phyloP scores from a whole-genome alignment of 2,797 vertebrate genomes.

The Scolopax rusticola region DNA sequence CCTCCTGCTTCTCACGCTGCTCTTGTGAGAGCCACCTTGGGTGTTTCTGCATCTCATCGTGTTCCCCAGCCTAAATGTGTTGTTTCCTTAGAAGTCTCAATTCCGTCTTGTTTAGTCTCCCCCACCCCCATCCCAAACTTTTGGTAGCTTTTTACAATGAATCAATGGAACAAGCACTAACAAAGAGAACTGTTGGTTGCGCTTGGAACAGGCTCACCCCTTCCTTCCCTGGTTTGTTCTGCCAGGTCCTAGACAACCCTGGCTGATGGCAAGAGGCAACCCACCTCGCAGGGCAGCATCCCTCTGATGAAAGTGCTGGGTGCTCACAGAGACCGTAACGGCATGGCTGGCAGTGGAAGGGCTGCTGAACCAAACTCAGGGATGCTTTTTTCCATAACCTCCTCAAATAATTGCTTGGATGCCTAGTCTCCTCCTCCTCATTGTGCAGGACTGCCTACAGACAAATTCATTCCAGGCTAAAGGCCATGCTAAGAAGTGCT shows the following conservation, averaged over 20 bases:
- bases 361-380: not conserved
- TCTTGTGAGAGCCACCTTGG: not conserved
- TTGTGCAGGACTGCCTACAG: not conserved
- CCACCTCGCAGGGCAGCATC: not conserved
- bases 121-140: not conserved
- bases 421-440: not conserved
- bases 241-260: not conserved
- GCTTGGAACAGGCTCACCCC: not conserved
- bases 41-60: not conserved
- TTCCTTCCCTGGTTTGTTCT: not conserved
- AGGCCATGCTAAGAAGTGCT: not conserved
- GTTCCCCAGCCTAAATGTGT: not conserved
- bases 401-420: not conserved
- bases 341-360: not conserved
- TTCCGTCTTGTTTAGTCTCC: slow-evolving; percentile 29
- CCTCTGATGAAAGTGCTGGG: not conserved
- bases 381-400: not conserved
- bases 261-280: not conserved
- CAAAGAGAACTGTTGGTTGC: not conserved
- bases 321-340: accelerated
- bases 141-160: not conserved
- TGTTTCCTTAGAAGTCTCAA: not conserved
- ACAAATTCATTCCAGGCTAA: not conserved
- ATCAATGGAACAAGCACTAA: not conserved
- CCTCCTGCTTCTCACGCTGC: not conserved